Percentiles rank a stretch among this genome's conserved stretches.
phyloP scores from a whole-genome alignment of 2,888 invertebrate genomes.

The Rosalia funebris region DNA sequence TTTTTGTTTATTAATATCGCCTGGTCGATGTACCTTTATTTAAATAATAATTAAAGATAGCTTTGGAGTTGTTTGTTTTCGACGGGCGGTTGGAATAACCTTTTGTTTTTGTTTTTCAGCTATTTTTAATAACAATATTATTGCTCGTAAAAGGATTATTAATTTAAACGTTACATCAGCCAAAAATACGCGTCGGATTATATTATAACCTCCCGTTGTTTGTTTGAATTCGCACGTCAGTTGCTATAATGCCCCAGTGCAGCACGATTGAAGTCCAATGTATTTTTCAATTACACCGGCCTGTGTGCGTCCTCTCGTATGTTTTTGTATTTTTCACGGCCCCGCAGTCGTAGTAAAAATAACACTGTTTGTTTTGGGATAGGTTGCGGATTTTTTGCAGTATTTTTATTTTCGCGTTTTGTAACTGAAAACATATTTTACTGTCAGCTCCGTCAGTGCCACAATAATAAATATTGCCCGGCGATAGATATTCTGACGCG shows the following conservation, averaged over 20 bases:
- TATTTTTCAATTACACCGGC: too few species aligned
- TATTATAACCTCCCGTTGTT: too few species aligned
- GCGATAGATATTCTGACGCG: background rate
- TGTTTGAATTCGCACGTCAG: too few species aligned
- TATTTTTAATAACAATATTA: constrained; percentile 4
- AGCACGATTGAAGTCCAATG: too few species aligned
- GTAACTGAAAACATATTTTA: constrained; percentile 18
- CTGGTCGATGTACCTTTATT: constrained; percentile 11
- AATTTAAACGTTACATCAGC: too few species aligned
- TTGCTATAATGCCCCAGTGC: too few species aligned
- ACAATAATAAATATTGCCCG: background rate
- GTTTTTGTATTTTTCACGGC: constrained; percentile 16
- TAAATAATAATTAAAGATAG: constrained; percentile 9
- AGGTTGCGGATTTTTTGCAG: constrained; percentile 22
- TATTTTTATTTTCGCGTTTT: constrained; percentile 7
- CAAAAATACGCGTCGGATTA: too few species aligned
- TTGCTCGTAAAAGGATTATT: too few species aligned
- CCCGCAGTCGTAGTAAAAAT: constrained; percentile 16
- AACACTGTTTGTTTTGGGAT: constrained; percentile 15
- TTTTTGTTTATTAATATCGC: constrained; percentile 6
- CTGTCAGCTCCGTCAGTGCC: constrained; percentile 9
- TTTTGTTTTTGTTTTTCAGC: constrained; percentile 7
- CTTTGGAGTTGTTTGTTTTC: constrained; percentile 1
- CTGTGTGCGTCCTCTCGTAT: too few species aligned
- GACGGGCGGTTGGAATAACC: background rate